Conservation (phyloP, 2,113 vertebrate genomes). For the Trogon melanurus region DNA sequence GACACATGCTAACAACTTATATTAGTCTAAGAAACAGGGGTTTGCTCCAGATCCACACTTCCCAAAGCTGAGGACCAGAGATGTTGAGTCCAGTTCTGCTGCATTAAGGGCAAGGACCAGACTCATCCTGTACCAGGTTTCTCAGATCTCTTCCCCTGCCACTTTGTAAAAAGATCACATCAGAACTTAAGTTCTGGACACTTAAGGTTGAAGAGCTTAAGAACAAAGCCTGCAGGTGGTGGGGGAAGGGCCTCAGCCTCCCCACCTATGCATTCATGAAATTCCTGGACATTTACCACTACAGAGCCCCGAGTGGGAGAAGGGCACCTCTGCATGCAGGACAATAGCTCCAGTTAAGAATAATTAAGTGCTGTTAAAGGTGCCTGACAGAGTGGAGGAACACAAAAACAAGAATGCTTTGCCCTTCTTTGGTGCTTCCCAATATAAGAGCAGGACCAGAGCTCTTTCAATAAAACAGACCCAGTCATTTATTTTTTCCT, state of each 20-base stretch:
- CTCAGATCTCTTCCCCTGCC: neutral
- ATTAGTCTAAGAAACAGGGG: neutral
- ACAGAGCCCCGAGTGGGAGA: neutral
- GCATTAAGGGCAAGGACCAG: neutral
- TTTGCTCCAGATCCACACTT: neutral
- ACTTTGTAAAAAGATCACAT: neutral
- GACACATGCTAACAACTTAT: neutral
- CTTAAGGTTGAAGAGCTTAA: neutral
- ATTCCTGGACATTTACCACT: slow-evolving; percentile 24
- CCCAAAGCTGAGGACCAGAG: neutral
- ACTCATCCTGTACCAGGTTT: neutral
- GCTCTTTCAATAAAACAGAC: neutral
- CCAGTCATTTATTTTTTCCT: neutral
- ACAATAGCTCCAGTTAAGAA: neutral
- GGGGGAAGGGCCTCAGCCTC: neutral
- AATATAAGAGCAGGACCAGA: accelerated
- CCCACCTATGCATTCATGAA: neutral
- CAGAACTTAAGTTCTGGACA: neutral
- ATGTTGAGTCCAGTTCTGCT: neutral
- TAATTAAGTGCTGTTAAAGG: neutral
- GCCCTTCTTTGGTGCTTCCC: neutral
- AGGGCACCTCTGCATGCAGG: neutral
- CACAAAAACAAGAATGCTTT: neutral
- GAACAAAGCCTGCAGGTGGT: neutral
- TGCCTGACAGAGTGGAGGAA: neutral